Evolutionary conservation across 2,888 invertebrate species (phyloP).

Genomic region (Sisyra terminalis): DNA sequence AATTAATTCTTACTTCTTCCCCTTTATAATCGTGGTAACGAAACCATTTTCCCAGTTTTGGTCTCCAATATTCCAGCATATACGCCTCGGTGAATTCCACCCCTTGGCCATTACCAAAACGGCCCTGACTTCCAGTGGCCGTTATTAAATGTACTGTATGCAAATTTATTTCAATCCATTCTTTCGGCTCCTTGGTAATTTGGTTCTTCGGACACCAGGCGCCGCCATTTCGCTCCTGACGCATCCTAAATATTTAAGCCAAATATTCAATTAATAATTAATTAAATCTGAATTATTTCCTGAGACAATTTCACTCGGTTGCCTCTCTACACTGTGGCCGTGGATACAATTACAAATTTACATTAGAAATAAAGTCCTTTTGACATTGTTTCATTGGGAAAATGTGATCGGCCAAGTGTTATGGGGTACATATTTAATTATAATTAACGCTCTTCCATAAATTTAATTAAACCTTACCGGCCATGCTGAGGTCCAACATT

Average conservation of each 20-base stretch:
- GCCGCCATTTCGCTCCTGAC: conserved; percentile 67
- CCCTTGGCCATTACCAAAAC: conserved; percentile 84
- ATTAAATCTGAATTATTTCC: too few relatives aligned
- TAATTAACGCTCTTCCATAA: too few relatives aligned
- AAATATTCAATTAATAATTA: conserved; percentile 3
- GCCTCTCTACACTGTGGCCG: too few relatives aligned
- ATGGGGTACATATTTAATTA: too few relatives aligned
- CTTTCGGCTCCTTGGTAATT: conserved; percentile 58
- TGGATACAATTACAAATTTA: too few relatives aligned
- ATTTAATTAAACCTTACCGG: conserved; percentile 38
- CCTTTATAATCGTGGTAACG: conserved; percentile 58
- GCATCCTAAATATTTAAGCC: conserved; percentile 40
- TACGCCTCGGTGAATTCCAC: conserved; percentile 75
- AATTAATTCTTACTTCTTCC: too few relatives aligned
- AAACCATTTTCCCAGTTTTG: conserved; percentile 64
- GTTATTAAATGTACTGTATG: conserved; percentile 66
- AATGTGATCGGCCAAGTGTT: too few relatives aligned
- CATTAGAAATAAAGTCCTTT: too few relatives aligned
- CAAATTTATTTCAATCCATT: conserved; percentile 71
- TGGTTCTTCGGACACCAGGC: conserved; percentile 85
- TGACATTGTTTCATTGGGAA: too few relatives aligned
- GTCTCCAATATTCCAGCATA: conserved; percentile 70
- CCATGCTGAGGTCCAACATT: conserved; percentile 76
- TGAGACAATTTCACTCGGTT: too few relatives aligned
- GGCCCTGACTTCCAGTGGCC: conserved; percentile 66